Evolutionary conservation across 2,113 vertebrate species (phyloP).

Genomic region (Hydropotes inermis): DNA sequence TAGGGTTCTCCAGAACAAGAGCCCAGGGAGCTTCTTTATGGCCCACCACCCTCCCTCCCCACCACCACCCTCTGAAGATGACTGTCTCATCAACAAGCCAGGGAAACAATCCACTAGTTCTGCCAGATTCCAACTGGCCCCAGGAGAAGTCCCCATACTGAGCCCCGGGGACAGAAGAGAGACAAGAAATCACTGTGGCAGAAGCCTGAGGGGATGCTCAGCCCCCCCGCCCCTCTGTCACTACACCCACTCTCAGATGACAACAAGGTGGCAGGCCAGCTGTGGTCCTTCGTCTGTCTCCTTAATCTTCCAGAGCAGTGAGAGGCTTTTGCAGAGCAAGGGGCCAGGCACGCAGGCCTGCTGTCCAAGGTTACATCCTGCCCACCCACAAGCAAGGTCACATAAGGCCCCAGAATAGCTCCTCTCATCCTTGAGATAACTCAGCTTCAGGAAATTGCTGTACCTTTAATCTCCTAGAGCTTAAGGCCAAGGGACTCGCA

Average conservation of each 20-base stretch:
- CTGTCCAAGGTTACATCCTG: constrained; percentile 46
- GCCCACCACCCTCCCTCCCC: not conserved
- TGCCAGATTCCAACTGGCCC: not conserved
- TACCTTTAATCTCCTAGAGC: constrained; percentile 50
- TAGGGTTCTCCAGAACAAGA: not conserved
- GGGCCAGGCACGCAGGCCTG: not conserved
- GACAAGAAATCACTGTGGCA: not conserved
- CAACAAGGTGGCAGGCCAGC: not conserved
- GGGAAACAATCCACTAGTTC: not conserved
- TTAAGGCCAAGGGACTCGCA: constrained; percentile 9
- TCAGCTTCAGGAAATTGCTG: constrained; percentile 56
- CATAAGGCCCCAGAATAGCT: constrained; percentile 38
- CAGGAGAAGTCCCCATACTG: not conserved
- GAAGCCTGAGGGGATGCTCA: not conserved
- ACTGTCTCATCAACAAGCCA: not conserved
- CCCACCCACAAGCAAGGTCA: constrained; percentile 53
- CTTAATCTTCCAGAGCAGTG: constrained; percentile 39
- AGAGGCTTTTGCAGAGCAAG: constrained; percentile 29
- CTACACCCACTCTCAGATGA: not conserved
- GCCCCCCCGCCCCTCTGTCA: not conserved
- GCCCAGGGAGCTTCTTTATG: not conserved
- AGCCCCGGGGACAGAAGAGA: not conserved
- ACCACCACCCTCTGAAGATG: not conserved
- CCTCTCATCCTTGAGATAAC: constrained; percentile 58
- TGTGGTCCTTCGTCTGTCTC: not conserved